These are phyloP conservation scores for Dendrolimus kikuchii DNA, from an alignment of 1,140 invertebrate species.

Conservation along the genomic window DNA sequence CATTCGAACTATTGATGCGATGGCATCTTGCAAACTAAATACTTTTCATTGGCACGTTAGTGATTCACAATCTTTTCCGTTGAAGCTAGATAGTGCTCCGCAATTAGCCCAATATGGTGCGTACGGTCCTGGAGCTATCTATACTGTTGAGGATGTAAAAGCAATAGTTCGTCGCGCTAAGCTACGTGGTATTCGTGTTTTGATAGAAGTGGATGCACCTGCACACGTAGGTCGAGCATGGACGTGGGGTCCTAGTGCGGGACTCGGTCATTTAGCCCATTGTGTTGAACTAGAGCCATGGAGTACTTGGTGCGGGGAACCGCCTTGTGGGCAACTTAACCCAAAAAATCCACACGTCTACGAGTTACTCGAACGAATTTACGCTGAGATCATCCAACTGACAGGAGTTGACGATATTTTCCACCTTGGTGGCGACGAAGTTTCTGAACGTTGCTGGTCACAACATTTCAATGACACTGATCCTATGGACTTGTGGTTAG, in stretches of 20 bases:
- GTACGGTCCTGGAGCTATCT: conserved; percentile 79
- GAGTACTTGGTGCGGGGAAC: conserved; percentile 84
- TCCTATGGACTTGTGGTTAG: conserved; percentile 83
- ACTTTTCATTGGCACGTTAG: conserved; percentile 90
- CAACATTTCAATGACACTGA: conserved; percentile 83
- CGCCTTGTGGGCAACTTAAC: conserved; percentile 88
- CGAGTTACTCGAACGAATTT: conserved; percentile 78
- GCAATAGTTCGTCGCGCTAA: conserved; percentile 78
- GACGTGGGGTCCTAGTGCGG: conserved; percentile 81
- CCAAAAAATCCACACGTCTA: conserved; percentile 84
- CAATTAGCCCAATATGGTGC: conserved; percentile 83
- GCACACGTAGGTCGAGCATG: conserved; percentile 87
- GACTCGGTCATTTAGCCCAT: conserved; percentile 79
- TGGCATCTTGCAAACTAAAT: conserved; percentile 87
- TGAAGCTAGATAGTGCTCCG: conserved; percentile 79
- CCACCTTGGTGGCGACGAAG: conserved; percentile 90
- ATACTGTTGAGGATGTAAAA: conserved; percentile 78
- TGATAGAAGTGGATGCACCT: conserved; percentile 85
- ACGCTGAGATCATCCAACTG: conserved; percentile 77
- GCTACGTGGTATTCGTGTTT: conserved; percentile 79
- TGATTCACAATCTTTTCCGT: conserved; percentile 88
- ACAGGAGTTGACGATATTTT: conserved; percentile 80
- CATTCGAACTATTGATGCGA: conserved; percentile 81
- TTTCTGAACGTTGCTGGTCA: conserved; percentile 78
- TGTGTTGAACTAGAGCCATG: conserved; percentile 85